Percentiles rank a stretch among this genome's conserved stretches.
phyloP scores from a whole-genome alignment of 2,113 vertebrate species.

The Passer domesticus region DNA sequence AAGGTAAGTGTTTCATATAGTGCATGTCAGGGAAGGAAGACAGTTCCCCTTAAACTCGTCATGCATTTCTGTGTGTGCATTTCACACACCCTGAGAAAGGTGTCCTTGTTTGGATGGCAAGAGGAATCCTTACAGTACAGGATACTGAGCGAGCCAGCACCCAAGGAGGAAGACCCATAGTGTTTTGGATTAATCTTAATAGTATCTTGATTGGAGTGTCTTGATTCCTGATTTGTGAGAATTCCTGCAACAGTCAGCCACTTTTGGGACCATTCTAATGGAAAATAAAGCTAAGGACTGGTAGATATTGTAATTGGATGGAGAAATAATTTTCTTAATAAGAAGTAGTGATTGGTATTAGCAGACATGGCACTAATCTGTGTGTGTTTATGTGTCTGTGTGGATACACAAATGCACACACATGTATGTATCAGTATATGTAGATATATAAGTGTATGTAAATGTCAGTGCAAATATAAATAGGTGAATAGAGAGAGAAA shows the following conservation, averaged over 20 bases:
- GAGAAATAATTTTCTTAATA: not conserved
- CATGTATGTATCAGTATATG: accelerated
- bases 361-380: not conserved
- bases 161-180: not conserved
- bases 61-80: accelerated
- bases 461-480: not conserved
- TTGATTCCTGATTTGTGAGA: not conserved
- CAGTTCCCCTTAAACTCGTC: not conserved
- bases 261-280: not conserved
- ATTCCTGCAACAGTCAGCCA: not conserved
- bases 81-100: not conserved
- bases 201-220: not conserved
- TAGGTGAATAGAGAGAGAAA: not conserved
- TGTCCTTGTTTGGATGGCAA: not conserved
- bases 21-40: not conserved
- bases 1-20: not conserved
- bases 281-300: not conserved
- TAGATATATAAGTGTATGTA: not conserved
- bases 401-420: not conserved
- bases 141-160: accelerated
- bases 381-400: not conserved
- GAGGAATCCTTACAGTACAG: not conserved
- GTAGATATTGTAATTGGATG: not conserved
- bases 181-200: not conserved
- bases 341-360: not conserved